phyloP scores from a whole-genome alignment of 2,888 invertebrate species.

The Ophion ellenae region DNA sequence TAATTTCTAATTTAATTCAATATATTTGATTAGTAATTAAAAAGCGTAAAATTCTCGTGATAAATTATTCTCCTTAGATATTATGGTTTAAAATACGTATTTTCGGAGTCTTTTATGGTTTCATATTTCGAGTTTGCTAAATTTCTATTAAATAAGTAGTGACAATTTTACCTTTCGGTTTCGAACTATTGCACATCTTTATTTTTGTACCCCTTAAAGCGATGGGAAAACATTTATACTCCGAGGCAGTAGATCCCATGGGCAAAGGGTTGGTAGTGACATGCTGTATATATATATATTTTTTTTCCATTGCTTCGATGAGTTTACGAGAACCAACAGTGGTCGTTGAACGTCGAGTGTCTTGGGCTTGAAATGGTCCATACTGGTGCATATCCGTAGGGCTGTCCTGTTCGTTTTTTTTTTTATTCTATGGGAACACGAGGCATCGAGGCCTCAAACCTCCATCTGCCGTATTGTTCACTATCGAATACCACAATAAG shows the following conservation, averaged over 20 bases:
- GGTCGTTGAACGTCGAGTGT: constrained; percentile 67
- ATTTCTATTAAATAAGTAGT: too few relatives aligned
- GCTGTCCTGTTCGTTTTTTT: constrained; percentile 56
- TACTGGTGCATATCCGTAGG: constrained; percentile 43
- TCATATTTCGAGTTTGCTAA: too few relatives aligned
- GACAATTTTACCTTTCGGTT: not conserved
- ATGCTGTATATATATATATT: not conserved
- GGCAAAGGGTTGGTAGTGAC: not conserved
- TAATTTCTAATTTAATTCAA: too few relatives aligned
- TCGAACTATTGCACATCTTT: not conserved
- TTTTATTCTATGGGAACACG: constrained; percentile 71
- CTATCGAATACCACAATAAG: constrained; percentile 71
- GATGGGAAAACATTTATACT: not conserved
- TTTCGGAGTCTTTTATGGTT: too few relatives aligned
- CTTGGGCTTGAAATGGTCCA: constrained; percentile 78
- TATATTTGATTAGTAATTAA: not conserved
- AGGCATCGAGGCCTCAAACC: constrained; percentile 69
- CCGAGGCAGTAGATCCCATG: not conserved
- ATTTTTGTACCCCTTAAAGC: not conserved
- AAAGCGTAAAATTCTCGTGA: not conserved
- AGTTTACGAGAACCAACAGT: constrained; percentile 73
- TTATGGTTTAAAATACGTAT: too few relatives aligned
- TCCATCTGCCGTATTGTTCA: constrained; percentile 74
- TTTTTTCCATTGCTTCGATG: constrained; percentile 4
- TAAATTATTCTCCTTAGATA: not conserved